Percentiles rank a stretch among this genome's conserved stretches.
These are phyloP conservation scores for Hirudo medicinalis DNA, from an alignment of 1,140 invertebrate species.

Conservation along the genomic window DNA sequence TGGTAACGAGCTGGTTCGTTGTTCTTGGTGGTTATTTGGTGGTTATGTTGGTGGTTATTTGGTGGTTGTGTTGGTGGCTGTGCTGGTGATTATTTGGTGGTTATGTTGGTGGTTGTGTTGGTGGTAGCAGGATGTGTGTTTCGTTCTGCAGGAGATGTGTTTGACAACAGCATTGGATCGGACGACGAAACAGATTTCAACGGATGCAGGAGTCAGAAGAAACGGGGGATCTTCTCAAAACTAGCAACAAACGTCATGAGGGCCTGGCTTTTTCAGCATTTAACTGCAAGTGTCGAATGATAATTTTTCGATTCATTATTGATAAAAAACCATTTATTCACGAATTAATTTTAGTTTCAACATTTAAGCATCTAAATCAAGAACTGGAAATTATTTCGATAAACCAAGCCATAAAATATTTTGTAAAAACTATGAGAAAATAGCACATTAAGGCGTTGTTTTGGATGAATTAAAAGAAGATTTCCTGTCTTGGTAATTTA, in stretches of 20 bases:
- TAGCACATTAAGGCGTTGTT: not conserved
- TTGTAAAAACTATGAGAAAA: not conserved
- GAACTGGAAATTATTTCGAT: conserved; percentile 3
- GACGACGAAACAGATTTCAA: conserved; percentile 16
- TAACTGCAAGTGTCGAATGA: conserved; percentile 65
- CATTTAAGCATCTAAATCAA: not conserved
- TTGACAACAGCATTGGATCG: conserved; percentile 18
- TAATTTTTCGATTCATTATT: not conserved
- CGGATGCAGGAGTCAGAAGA: conserved; percentile 58
- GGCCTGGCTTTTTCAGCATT: conserved; percentile 99
- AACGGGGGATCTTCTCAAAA: conserved; percentile 97
- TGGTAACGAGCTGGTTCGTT: too few species aligned
- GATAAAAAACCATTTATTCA: not conserved
- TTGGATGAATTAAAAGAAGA: not conserved
- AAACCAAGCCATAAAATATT: too few species aligned
- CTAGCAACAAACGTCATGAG: conserved; percentile 98
- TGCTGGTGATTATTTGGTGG: too few species aligned
- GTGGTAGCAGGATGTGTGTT: too few species aligned
- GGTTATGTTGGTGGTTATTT: too few species aligned
- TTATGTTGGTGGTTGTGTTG: too few species aligned
- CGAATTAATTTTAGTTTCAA: not conserved
- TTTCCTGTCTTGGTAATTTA: not conserved
- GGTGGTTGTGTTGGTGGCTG: too few species aligned
- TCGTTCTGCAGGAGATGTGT: conserved; percentile 7
- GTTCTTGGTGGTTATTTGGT: too few species aligned